These are phyloP conservation scores for Myxocyprinus asiaticus DNA, from an alignment of 2,113 vertebrate genomes.

Conservation along the genomic window DNA sequence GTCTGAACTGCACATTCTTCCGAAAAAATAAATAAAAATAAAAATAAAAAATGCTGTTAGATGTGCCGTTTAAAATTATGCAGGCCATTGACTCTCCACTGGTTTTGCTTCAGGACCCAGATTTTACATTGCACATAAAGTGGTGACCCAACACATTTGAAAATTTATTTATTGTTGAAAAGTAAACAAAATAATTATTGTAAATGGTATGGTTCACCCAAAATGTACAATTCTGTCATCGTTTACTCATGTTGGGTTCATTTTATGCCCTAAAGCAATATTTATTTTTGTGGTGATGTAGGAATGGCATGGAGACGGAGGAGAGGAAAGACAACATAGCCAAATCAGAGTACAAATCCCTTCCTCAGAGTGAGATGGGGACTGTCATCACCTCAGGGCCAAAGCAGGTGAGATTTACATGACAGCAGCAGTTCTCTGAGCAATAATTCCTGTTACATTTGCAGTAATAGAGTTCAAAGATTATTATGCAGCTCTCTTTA, in stretches of 20 bases:
- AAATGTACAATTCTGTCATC: no score
- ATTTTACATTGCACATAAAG: no score
- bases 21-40: no score
- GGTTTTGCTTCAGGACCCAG: no score
- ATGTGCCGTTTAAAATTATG: background rate
- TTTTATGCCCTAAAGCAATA: background rate
- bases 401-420: constrained; percentile 72
- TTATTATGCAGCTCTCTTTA: background rate
- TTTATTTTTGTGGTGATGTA: constrained; percentile 53
- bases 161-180: no score
- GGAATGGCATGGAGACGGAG: constrained; percentile 75
- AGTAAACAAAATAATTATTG: no score
- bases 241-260: no score
- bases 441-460: background rate
- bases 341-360: constrained; percentile 82
- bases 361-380: constrained; percentile 69
- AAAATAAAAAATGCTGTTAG: background rate
- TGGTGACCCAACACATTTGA: no score
- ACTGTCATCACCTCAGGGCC: constrained; percentile 63
- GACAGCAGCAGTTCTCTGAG: background rate
- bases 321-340: constrained; percentile 72
- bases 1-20: constrained; percentile 1
- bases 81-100: no score
- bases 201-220: no score
- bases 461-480: constrained; percentile 8